phyloP scores from a whole-genome alignment of 2,797 vertebrate genomes.

The Miichthys miiuy region DNA sequence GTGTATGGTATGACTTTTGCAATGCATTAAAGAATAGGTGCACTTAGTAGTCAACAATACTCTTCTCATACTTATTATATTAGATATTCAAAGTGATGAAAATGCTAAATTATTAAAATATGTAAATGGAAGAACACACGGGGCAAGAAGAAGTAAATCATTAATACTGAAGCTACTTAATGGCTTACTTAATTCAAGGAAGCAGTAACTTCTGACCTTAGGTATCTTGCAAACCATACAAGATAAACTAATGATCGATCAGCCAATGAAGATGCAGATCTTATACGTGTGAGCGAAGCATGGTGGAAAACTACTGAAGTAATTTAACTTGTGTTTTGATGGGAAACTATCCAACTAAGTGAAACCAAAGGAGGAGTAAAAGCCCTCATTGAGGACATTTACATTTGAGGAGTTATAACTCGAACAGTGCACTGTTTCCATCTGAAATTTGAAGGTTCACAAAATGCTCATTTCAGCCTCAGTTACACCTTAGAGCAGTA shows the following conservation, averaged over 20 bases:
- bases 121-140: neutral
- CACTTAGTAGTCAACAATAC: neutral
- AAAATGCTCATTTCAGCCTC: neutral
- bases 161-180: neutral
- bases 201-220: neutral
- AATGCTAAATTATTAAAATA: neutral
- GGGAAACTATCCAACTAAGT: neutral
- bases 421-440: no score
- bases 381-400: neutral
- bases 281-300: neutral
- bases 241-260: neutral
- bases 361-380: neutral
- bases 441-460: neutral
- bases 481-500: neutral
- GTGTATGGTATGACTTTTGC: neutral
- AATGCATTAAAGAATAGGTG: neutral
- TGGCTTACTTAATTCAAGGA: neutral
- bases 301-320: neutral
- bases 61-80: neutral
- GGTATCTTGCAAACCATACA: neutral
- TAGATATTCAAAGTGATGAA: no score
- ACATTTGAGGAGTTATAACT: neutral
- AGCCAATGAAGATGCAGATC: neutral
- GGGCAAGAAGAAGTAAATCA: neutral
- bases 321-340: neutral